Evolutionary conservation across 2,888 invertebrate genomes (phyloP), one percentile per base, ranked within the genome.

Genomic region (Cloeon dipterum): DNA sequence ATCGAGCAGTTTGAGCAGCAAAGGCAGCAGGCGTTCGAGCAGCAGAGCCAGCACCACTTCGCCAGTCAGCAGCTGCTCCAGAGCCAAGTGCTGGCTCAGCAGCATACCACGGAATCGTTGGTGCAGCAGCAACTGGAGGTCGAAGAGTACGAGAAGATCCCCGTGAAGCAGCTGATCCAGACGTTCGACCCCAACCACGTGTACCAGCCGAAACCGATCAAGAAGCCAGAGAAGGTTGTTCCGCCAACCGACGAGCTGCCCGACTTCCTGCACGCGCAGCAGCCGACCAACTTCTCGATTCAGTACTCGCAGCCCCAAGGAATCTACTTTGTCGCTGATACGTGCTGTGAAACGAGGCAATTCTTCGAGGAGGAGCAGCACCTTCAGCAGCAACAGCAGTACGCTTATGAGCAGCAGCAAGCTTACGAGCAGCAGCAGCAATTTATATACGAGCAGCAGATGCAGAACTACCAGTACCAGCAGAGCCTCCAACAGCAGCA

Each of bases 271-370:
- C n/a, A n/a, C n/a, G n/a, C n/a, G n/a, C n/a, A n/a, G n/a, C n/a
- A n/a, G n/a, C n/a, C n/a, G n/a, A n/a, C n/a, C n/a, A n/a, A n/a
- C n/a, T n/a, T n/a, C n/a, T n/a, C n/a, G n/a, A n/a, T n/a, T n/a
- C 10, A 5, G 16, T 5, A 8, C 7, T 14, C 8, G 7, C n/a
- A 29, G 7, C 29, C 29, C 10, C 14, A n/a, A n/a, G n/a, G 29
- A 7, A 11, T 29, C 34, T 58, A 50, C 42, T 56, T 55, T 40
- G 52, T 56, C 1, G 48, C 56, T 3, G 56, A 56, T 39, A 46
- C 55, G 2, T 49, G 47, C 36, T 53, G 56, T 4, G 50, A 55
- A 43, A 50, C 52, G 1, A 49, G 49, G 33, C 47, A 50, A 37
- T 53, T 49, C 41, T 46, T 47, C 19, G 16, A 29, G 29, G 29